phyloP scores from a whole-genome alignment of 2,888 invertebrate species.

The Panzeria rudis region DNA sequence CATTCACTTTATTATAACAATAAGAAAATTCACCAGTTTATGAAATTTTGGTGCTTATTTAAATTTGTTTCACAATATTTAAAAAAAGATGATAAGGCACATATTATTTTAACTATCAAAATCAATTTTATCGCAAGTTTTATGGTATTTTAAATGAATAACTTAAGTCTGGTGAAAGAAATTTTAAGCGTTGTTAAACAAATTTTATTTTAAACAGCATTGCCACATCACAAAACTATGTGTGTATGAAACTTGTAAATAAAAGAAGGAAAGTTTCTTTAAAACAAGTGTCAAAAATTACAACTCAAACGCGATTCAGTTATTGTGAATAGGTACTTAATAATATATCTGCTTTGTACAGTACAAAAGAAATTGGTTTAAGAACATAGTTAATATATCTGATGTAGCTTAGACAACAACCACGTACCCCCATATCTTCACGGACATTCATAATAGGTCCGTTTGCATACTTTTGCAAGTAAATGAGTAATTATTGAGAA shows the following conservation, averaged over 20 bases:
- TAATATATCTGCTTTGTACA: background rate
- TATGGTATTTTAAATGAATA: background rate
- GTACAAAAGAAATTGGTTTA: background rate
- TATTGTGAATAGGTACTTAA: background rate
- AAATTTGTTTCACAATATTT: slow-evolving; percentile 2
- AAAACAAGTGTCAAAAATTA: slow-evolving; percentile 50
- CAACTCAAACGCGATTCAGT: too few species aligned
- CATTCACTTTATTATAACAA: slow-evolving; percentile 42
- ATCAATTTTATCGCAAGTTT: background rate
- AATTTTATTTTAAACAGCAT: background rate
- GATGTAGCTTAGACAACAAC: background rate
- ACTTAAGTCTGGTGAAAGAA: background rate
- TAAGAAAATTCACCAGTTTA: background rate
- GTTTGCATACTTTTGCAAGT: too few species aligned
- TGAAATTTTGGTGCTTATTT: background rate
- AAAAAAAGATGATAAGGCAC: slow-evolving; percentile 47
- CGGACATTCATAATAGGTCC: too few species aligned
- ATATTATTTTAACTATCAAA: background rate
- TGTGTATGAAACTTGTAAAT: background rate
- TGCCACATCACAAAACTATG: slow-evolving; percentile 12
- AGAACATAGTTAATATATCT: background rate
- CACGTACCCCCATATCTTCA: background rate
- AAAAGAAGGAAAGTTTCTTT: background rate
- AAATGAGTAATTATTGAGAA: too few species aligned
- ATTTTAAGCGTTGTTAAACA: slow-evolving; percentile 21